Evolutionary conservation across 2,888 invertebrate species (phyloP).

Genomic region (Troilus luridus): DNA sequence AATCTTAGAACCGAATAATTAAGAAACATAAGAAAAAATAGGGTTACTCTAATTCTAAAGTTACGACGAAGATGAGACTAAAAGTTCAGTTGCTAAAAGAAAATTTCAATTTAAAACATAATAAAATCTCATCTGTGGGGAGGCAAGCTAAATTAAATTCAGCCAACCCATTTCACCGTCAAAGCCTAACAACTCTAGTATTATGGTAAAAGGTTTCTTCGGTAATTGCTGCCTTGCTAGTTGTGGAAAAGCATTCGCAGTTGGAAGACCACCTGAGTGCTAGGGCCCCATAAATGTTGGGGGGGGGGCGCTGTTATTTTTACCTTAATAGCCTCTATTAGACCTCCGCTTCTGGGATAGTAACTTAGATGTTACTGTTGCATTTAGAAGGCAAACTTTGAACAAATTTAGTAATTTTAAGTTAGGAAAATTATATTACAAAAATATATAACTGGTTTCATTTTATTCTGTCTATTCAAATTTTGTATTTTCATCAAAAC

Average conservation of each 20-base stretch:
- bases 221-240: neutral
- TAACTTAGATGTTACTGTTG: neutral
- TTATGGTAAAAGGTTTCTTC: neutral
- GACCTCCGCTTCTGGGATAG: neutral
- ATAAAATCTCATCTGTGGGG: neutral
- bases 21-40: neutral
- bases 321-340: neutral
- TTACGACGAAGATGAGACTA: neutral
- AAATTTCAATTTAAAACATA: constrained; percentile 31
- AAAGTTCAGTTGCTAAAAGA: neutral
- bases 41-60: neutral
- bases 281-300: neutral
- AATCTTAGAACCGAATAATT: neutral
- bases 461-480: too few relatives aligned
- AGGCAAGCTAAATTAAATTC: neutral
- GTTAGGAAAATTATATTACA: neutral
- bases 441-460: too few relatives aligned
- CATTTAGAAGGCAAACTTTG: neutral
- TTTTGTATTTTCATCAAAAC: too few relatives aligned
- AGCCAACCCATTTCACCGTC: neutral
- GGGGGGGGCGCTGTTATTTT: neutral
- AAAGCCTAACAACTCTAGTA: neutral
- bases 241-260: neutral
- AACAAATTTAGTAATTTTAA: neutral
- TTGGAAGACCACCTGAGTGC: neutral